Evolutionary conservation across 2,113 vertebrate species (phyloP).

Genomic region (Salvelinus fontinalis): DNA sequence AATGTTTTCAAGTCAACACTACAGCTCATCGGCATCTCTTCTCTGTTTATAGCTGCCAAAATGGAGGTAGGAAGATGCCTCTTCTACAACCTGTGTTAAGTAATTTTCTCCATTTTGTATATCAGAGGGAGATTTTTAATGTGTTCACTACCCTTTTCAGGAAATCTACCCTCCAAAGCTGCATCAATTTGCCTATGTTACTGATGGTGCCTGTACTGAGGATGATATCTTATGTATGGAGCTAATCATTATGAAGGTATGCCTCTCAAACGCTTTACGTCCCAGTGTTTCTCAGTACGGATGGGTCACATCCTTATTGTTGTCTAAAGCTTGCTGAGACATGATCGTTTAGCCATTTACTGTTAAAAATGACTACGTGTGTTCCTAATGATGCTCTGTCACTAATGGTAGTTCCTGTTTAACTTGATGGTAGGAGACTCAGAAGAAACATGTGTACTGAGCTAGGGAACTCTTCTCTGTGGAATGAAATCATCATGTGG

Average conservation of each 20-base stretch:
- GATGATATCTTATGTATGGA: constrained; percentile 96
- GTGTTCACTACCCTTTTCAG: constrained; percentile 56
- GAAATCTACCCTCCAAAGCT: constrained; percentile 97
- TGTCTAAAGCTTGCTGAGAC: neutral
- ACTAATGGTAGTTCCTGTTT: neutral
- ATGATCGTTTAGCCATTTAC: neutral
- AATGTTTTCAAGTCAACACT: constrained; percentile 88
- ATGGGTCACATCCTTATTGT: neutral
- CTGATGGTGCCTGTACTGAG: constrained; percentile 94
- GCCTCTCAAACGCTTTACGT: neutral
- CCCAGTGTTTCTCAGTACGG: neutral
- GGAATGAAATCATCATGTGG: neutral
- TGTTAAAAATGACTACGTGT: neutral
- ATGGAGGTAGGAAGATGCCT: constrained; percentile 78
- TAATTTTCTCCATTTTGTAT: neutral
- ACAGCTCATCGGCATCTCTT: constrained; percentile 93
- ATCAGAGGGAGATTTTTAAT: too few species aligned
- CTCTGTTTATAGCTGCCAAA: constrained; percentile 95
- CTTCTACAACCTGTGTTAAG: neutral
- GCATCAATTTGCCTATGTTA: constrained; percentile 94
- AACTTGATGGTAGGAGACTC: neutral
- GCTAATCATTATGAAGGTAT: constrained; percentile 93
- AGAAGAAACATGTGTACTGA: too few species aligned
- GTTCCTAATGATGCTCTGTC: neutral
- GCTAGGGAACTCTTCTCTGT: neutral